Evolutionary conservation across 2,888 invertebrate genomes (phyloP).

Genomic region (Caradrina clavipalpis): DNA sequence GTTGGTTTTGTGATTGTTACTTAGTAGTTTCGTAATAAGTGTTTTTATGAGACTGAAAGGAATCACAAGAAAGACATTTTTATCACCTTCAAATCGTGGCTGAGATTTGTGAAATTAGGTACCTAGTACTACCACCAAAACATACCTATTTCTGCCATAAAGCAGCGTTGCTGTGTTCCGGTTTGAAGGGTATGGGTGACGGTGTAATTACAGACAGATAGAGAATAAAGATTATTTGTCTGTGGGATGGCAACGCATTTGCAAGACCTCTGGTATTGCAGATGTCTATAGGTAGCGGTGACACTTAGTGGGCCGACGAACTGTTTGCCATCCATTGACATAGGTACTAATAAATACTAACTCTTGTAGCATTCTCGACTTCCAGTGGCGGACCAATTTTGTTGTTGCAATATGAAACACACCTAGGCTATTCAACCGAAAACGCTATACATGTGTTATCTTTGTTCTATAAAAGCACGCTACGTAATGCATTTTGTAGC

Average conservation of each 20-base stretch:
- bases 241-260: too few relatives aligned
- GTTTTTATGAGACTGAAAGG: background rate
- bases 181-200: too few relatives aligned
- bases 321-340: too few relatives aligned
- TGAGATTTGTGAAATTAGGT: background rate
- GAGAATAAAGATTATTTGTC: too few relatives aligned
- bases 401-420: background rate
- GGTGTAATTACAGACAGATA: too few relatives aligned
- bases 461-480: conserved; percentile 17
- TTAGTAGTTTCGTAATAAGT: background rate
- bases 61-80: background rate
- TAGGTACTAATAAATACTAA: too few relatives aligned
- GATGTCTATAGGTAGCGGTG: too few relatives aligned
- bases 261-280: too few relatives aligned
- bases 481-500: conserved; percentile 45
- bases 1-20: conserved; percentile 1
- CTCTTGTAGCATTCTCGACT: background rate
- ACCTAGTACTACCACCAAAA: too few relatives aligned
- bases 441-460: conserved; percentile 1
- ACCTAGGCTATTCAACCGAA: background rate
- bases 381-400: background rate
- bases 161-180: too few relatives aligned
- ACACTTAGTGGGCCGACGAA: too few relatives aligned
- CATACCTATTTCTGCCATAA: too few relatives aligned
- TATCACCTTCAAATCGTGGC: background rate